Conservation (phyloP, 1,140 invertebrate species). For the Rhagoletis zephyria region DNA sequence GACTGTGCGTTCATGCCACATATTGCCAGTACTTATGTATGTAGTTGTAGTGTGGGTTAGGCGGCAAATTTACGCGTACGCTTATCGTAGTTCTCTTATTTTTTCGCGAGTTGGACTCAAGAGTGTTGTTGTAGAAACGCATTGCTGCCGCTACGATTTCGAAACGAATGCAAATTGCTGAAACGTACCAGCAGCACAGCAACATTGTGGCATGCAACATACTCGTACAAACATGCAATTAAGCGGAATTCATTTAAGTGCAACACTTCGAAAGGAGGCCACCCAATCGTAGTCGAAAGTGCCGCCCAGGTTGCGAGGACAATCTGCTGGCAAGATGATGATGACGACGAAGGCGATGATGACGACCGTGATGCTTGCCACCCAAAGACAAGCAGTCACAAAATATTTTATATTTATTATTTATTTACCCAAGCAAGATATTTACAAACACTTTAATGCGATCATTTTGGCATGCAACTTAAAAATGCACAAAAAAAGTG, state of each 20-base stretch:
- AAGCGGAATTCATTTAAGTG: slow-evolving; percentile 26
- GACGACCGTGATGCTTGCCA: background rate
- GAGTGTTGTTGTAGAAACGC: background rate
- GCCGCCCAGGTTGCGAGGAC: background rate
- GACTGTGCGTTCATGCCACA: background rate
- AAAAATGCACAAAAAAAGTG: slow-evolving; percentile 30
- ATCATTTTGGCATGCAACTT: slow-evolving; percentile 16
- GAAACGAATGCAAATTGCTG: slow-evolving; percentile 14
- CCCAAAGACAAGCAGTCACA: background rate
- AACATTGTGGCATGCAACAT: slow-evolving; percentile 1
- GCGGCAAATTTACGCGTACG: background rate
- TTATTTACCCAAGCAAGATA: background rate
- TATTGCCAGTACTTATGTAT: background rate
- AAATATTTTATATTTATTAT: slow-evolving; percentile 50
- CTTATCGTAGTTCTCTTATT: background rate
- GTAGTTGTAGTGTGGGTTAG: background rate
- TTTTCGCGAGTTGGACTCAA: background rate
- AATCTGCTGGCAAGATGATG: background rate
- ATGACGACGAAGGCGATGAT: background rate
- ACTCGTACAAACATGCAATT: background rate
- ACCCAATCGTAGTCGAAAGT: slow-evolving; percentile 20
- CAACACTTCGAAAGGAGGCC: slow-evolving; percentile 4
- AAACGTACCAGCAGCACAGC: background rate
- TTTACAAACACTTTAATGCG: slow-evolving; percentile 21
- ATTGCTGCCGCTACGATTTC: background rate